These are phyloP conservation scores for Eulithis prunata DNA, from an alignment of 2,888 invertebrate species.

Conservation along the genomic window DNA sequence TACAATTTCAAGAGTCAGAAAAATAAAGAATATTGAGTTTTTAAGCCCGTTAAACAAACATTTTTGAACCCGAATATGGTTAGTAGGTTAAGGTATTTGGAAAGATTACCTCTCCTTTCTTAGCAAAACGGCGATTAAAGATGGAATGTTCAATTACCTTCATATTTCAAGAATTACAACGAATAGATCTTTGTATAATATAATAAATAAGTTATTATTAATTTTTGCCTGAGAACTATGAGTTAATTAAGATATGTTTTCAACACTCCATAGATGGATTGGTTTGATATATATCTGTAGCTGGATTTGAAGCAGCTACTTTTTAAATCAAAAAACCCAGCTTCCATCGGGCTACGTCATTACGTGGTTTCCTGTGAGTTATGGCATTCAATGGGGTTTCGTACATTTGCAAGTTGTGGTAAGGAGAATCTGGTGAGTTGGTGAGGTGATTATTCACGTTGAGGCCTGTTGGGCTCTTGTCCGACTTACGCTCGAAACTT, in stretches of 20 bases:
- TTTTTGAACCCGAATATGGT: too few species aligned
- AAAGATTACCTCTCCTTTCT: too few species aligned
- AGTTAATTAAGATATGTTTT: too few species aligned
- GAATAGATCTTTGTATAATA: not conserved
- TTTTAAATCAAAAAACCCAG: conserved; percentile 4
- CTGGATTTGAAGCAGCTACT: not conserved
- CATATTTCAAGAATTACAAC: not conserved
- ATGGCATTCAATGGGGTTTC: conserved; percentile 27
- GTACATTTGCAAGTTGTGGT: conserved; percentile 29
- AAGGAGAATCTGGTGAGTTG: conserved; percentile 31
- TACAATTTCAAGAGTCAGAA: not conserved
- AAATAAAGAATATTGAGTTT: too few species aligned
- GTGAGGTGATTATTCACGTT: conserved; percentile 32
- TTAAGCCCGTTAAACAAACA: too few species aligned
- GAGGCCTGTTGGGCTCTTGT: conserved; percentile 22
- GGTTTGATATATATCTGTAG: too few species aligned
- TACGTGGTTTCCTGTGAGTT: conserved; percentile 19
- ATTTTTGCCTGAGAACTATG: too few species aligned
- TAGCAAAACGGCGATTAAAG: too few species aligned
- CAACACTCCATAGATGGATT: too few species aligned
- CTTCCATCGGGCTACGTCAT: conserved; percentile 6
- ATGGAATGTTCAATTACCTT: not conserved
- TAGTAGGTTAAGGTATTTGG: too few species aligned
- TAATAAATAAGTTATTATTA: too few species aligned
- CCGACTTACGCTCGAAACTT: conserved; percentile 14